Percentiles rank a stretch among this genome's conserved stretches.
phyloP scores from a whole-genome alignment of 2,797 vertebrate genomes.

The Salmo trutta region DNA sequence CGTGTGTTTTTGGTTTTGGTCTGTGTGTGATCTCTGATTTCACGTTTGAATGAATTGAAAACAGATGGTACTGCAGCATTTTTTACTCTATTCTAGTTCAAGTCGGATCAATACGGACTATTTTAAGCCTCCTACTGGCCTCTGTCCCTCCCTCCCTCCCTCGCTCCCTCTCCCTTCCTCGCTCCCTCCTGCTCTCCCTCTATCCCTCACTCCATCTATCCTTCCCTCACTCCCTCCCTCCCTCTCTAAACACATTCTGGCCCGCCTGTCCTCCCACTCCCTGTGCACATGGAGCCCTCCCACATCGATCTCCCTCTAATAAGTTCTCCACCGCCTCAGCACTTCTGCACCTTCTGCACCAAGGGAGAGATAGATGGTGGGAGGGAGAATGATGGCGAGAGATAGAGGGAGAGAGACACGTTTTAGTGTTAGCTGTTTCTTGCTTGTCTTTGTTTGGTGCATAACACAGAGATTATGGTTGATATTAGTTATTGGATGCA shows the following conservation, averaged over 20 bases:
- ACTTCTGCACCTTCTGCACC: background rate
- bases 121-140: slow-evolving; percentile 33
- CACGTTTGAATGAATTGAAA: background rate
- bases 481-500: background rate
- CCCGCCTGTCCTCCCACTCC: background rate
- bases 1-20: slow-evolving; percentile 5
- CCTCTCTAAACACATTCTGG: background rate
- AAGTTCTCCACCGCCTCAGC: background rate
- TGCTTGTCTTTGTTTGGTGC: background rate
- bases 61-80: slow-evolving; percentile 12
- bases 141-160: background rate
- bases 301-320: background rate
- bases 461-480: background rate
- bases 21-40: slow-evolving; percentile 2
- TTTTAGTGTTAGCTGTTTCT: background rate
- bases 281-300: background rate
- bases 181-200: background rate
- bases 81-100: slow-evolving; percentile 31
- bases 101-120: slow-evolving; percentile 46
- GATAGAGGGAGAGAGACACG: background rate
- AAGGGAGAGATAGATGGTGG: background rate
- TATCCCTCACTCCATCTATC: background rate
- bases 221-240: background rate
- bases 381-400: background rate
- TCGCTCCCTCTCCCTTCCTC: background rate